These are phyloP conservation scores for Lasius platythorax DNA, from an alignment of 2,888 invertebrate species.

Conservation along the genomic window DNA sequence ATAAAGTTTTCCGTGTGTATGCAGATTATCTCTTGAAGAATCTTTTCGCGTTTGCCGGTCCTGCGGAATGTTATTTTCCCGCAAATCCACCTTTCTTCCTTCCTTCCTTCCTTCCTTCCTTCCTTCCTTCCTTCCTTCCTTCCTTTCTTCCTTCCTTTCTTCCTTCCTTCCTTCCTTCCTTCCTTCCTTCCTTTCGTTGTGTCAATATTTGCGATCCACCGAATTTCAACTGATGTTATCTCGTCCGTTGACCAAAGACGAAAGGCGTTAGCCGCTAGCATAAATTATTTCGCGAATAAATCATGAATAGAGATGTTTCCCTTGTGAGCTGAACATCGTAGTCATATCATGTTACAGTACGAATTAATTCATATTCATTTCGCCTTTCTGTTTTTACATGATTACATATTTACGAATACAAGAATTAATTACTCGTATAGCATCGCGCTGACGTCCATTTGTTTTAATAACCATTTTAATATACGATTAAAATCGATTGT, in stretches of 20 bases:
- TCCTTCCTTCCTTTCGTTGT: slow-evolving; percentile 19
- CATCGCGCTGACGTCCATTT: neutral
- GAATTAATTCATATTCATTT: slow-evolving; percentile 9
- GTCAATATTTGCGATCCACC: slow-evolving; percentile 45
- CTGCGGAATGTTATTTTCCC: slow-evolving; percentile 43
- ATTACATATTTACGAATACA: neutral
- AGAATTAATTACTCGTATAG: slow-evolving; percentile 5
- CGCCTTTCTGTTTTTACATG: neutral
- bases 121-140: slow-evolving; percentile 5
- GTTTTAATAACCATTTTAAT: slow-evolving; percentile 19
- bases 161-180: neutral
- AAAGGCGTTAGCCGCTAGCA: neutral
- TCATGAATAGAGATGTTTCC: neutral
- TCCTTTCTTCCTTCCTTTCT: slow-evolving; percentile 5
- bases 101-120: neutral
- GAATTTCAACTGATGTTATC: slow-evolving; percentile 33
- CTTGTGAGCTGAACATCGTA: neutral
- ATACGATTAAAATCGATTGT: slow-evolving; percentile 2
- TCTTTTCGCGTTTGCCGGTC: slow-evolving; percentile 33
- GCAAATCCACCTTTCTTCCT: slow-evolving; percentile 25
- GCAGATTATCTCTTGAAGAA: slow-evolving; percentile 47
- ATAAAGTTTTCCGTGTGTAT: slow-evolving; percentile 45
- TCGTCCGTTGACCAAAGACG: slow-evolving; percentile 19
- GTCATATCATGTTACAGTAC: neutral
- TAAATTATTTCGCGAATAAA: slow-evolving; percentile 40